Evolutionary conservation across 1,140 invertebrate species (phyloP).

Genomic region (Cotesia typhae): DNA sequence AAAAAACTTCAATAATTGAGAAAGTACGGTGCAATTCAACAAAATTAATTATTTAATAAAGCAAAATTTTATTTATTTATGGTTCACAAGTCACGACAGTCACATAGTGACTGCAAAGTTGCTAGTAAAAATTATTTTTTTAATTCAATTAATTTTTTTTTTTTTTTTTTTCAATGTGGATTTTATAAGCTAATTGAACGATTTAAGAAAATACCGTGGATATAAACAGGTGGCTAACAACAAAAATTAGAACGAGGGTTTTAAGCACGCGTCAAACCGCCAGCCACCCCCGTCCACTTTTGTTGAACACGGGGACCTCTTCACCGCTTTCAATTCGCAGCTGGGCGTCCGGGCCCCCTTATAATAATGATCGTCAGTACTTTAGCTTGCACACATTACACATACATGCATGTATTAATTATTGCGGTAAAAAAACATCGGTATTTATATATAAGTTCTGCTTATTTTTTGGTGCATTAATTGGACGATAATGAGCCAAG

Average conservation of each 20-base stretch:
- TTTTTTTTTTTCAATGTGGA: neutral
- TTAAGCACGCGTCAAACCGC: constrained; percentile 39
- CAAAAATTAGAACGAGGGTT: constrained; percentile 25
- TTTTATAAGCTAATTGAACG: constrained; percentile 40
- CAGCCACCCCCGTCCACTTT: constrained; percentile 34
- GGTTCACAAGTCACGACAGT: too few relatives aligned
- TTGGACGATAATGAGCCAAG: too few relatives aligned
- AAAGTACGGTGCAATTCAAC: too few relatives aligned
- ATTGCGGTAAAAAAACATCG: too few relatives aligned
- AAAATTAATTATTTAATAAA: too few relatives aligned
- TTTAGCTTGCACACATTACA: constrained; percentile 7
- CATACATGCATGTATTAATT: too few relatives aligned
- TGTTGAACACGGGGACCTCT: constrained; percentile 18
- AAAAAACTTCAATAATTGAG: too few relatives aligned
- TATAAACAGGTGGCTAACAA: constrained; percentile 40
- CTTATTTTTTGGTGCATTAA: too few relatives aligned
- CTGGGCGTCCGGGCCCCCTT: constrained; percentile 40
- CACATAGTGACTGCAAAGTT: too few relatives aligned
- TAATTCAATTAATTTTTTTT: neutral
- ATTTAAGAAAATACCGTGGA: constrained; percentile 11
- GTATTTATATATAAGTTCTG: too few relatives aligned
- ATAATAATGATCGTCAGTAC: neutral
- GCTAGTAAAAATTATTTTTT: too few relatives aligned
- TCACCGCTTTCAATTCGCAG: constrained; percentile 32
- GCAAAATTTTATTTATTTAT: too few relatives aligned